Evolutionary conservation across 1,140 invertebrate species (phyloP), one percentile per base, ranked within the genome.

Genomic region (Probaryconus sp.): DNA sequence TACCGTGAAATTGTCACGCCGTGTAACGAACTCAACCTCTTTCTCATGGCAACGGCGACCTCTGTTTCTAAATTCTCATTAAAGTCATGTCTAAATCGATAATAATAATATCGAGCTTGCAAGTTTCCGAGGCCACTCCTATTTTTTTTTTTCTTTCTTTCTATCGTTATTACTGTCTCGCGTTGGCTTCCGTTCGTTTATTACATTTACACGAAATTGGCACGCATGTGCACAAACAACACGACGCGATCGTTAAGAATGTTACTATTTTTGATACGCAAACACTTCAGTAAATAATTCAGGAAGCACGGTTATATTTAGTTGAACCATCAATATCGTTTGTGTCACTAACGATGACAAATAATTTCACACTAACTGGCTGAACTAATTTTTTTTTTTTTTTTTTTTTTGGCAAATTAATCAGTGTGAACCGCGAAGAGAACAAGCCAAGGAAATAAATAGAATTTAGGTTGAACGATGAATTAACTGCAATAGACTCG

Each of bases 1-100:
- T 64, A 50, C 26, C 71, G 51, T 64, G 53, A 74, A 74, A 68
- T 74, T 53, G 72, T 69, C 72, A 69, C 65, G 53, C 65, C 51
- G 51, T 60, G 67, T 73, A 73, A 73, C 61, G 70, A 67, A 37
- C 45, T 3, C 18, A 30, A 20, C 30, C 11, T 70, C 47, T 58
- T 40, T 48, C 30, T 20, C 48, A 55, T 28, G 9, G 55, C 42
- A 51, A 26, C 53, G 33, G 4, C 35, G 6, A 48, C 43, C 33
- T 14, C 13, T 30, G 40, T 40, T 14, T 48, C 33, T 2, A 51
- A 53, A 56, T 51, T 30, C 64, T 75, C 71, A 64, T 75, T 69
- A 75, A 64, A 58, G 33, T 10, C 40, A 13, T 47, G 38, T 42
- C 35, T 31, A 63, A 56, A 55, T 56, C 47, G 26, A 68, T 64